Base-by-base conservation (phyloP, 2,797 vertebrate genomes). In the Enteromius trimaculatus region DNA sequence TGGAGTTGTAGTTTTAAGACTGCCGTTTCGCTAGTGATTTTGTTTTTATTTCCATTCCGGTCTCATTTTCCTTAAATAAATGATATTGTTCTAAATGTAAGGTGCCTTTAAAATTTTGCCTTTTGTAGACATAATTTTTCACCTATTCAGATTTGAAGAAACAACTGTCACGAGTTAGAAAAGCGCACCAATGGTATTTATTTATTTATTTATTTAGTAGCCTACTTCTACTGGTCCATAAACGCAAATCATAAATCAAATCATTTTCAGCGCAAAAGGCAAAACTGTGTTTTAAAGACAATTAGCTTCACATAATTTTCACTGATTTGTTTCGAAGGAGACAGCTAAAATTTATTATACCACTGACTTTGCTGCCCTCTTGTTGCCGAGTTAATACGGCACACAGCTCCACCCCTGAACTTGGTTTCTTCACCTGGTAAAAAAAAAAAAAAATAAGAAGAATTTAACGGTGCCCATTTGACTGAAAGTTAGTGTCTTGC, bases 1-100 rank as follows among this genome's bases (percentile, higher is more conserved):
- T 23, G 55, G 55, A 81, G 5, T 81, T 74, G 79, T 81, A 74
- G 79, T 74, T 81, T 81, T 26, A 23, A n/a, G 1, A 23, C 29
- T 17, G 8, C 3, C 10, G 19, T 39, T 39, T 21, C 9, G 13
- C 39, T 0, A 11, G 29, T 55, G 5, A 53, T 55, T 37, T n/a
- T 14, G 58, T 29, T 37, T 55, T 1, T 0, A 21, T 21, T 23
- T 58, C 10, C 9, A 37, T 19, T 44, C 16, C 23, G 9, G 3
- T 37, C 14, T 21, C 7, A 31, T 21, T 51, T 1, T 26, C 5
- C 6, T 17, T 34, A 19, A 65, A 10, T 10, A 19, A 10, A 4
- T 29, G 17, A 31, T 3, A 10, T 65, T 37, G 17, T 66, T 66
- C 8, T 21, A 37, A 37, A 34, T 34, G 3, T 34, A 65, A 65